Base-by-base conservation (phyloP, 2,797 vertebrate genomes). In the Myotis pilosus region DNA sequence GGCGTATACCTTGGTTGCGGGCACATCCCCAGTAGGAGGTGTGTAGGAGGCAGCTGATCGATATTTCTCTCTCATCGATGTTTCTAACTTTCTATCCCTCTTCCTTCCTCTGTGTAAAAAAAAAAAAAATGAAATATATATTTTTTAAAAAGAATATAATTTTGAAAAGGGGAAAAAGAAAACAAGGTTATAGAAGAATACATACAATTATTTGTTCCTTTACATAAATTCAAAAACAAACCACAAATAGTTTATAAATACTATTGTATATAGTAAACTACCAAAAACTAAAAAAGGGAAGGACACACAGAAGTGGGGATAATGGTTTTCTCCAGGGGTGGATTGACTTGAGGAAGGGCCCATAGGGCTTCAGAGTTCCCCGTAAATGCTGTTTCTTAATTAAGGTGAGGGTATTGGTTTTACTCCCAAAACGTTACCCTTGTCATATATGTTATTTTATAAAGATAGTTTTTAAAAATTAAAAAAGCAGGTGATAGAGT, bases 381-480 rank as follows among this genome's bases (percentile, higher is more conserved):
- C 30, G 8, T 33, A 41, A 62, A 30, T 47, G 20, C 74, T 76
- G 16, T 87, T 91, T 86, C 86, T 85, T 72, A 47, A 95, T 85
- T 72, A 53, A 96, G 13, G 23, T 28, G 44, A 60, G 38, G 15
- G 47, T 57, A 6, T 81, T 69, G 13, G 12, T 81, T 84, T 69
- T 82, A 76, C 68, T 95, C 71, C 71, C 66, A 8, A 53, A 51
- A 25, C 44, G 23, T 80, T 81, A 79, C 33, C 38, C 2, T 74
- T 33, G 38, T 84, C 33, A 11, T 66, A 89, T 89, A 78, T 89
- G 95, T 4, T 60, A 30, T 83, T 94, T 92, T 74, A 64, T 81
- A 36, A 38, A 75, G 51, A 8, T 60, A 51, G 47, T 81, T 95
- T 92, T 94, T 82, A 82, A 96, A 92, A 91, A 75, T 94, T 64